Evolutionary conservation across 2,888 invertebrate species (phyloP), one percentile per base, ranked within the genome.

Genomic region (Phalera bucephala): DNA sequence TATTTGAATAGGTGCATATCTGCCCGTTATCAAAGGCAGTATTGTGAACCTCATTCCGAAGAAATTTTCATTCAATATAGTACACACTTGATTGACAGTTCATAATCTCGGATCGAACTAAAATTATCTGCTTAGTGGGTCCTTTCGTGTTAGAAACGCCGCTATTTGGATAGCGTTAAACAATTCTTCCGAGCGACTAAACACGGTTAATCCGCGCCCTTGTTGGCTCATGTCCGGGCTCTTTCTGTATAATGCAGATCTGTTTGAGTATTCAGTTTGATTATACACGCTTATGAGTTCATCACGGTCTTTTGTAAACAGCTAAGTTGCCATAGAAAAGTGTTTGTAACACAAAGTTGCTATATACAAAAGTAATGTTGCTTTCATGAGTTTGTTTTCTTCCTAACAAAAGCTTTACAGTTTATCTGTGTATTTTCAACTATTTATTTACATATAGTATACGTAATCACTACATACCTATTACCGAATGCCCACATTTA

Each of bases 81-180:
- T 62, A 66, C 71, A 73, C 69, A 73, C 67, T 73, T 84, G 84
- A 86, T 80, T 80, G 86, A 85, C 80, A 78, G 82, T 64, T 77
- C 72, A 72, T 60, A 80, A 73, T 66, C 64, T 71, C 61, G 64
- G 63, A 54, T 72, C 70, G 75, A 80, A 81, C 69, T 70, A 60
- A 80, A 86, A 83, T 87, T 83, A 88, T 89, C 80, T 87, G 86
- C 85, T 88, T 86, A 88, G 79, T 78, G 72, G 73, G 73, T 83
- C 79, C 76, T 78, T 81, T 80, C 62, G 73, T 57, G 69, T 69
- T 61, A 53, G 67, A 64, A 72, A 72, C 72, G 73, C 79, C 83
- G 82, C 77, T 88, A 79, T 88, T 88, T 88, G 84, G 85, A 70
- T 78, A 86, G 87, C 80, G 88, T 83, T 86, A 88, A 87, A 85